Conservation (phyloP, 1,140 invertebrate genomes). For the Apis laboriosa region DNA sequence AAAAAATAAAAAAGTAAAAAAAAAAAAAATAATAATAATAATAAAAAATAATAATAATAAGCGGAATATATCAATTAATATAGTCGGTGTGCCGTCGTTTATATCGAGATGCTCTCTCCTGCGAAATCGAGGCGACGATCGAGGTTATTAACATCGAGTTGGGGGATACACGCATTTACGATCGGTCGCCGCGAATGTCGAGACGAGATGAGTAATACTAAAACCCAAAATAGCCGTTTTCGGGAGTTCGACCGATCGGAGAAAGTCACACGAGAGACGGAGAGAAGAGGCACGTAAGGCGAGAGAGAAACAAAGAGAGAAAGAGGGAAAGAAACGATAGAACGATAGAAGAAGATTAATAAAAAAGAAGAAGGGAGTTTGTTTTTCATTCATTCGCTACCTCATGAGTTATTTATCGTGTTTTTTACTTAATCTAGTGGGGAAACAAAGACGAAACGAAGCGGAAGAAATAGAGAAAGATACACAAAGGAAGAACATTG, state of each 20-base stretch:
- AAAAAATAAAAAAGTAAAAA: background rate
- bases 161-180: too few relatives aligned
- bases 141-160: background rate
- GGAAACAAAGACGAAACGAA: background rate
- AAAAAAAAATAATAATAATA: too few relatives aligned
- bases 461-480: background rate
- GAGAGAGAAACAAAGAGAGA: background rate
- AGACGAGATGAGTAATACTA: slow-evolving; percentile 75
- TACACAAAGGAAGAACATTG: background rate
- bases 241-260: slow-evolving; percentile 37
- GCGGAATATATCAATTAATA: background rate
- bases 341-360: background rate
- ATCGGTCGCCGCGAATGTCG: slow-evolving; percentile 24
- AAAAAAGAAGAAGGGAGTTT: slow-evolving; percentile 14
- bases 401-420: slow-evolving; percentile 50
- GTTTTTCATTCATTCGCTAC: slow-evolving; percentile 58
- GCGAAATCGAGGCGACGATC: slow-evolving; percentile 1
- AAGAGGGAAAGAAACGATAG: background rate
- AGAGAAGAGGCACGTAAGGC: background rate
- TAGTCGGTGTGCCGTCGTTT: slow-evolving; percentile 5
- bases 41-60: background rate
- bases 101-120: slow-evolving; percentile 5
- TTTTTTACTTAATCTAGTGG: slow-evolving; percentile 31
- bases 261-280: background rate
- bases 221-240: slow-evolving; percentile 76